phyloP scores from a whole-genome alignment of 2,113 vertebrate genomes.

The Nannospalax galili region DNA sequence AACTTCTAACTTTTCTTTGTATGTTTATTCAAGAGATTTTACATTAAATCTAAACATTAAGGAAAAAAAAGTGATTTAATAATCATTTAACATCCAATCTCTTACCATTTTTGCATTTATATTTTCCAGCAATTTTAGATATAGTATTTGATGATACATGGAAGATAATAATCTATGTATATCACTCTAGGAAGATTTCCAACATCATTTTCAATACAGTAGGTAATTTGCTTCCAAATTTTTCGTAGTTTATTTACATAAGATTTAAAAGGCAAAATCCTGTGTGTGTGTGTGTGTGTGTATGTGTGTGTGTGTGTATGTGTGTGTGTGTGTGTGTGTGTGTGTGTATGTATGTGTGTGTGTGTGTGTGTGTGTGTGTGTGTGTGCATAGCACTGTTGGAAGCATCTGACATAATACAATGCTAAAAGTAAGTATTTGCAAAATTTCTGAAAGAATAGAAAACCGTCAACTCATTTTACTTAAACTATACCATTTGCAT shows the following conservation, averaged over 20 bases:
- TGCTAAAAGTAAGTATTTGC: neutral
- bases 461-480: neutral
- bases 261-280: neutral
- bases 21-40: too few species aligned
- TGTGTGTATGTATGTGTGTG: neutral
- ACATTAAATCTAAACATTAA: too few species aligned
- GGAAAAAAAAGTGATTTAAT: neutral
- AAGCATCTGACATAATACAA: too few species aligned
- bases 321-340: neutral
- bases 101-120: neutral
- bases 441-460: neutral
- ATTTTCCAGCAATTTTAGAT: neutral
- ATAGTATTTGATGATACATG: neutral
- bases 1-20: too few species aligned
- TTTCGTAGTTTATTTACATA: neutral
- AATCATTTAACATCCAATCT: neutral
- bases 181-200: neutral
- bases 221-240: neutral
- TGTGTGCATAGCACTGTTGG: too few species aligned
- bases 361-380: too few species aligned
- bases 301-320: neutral
- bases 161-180: neutral
- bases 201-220: neutral
- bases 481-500: neutral
- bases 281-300: neutral